Base-by-base conservation (phyloP, 2,113 vertebrate species). In the Phycodurus eques region DNA sequence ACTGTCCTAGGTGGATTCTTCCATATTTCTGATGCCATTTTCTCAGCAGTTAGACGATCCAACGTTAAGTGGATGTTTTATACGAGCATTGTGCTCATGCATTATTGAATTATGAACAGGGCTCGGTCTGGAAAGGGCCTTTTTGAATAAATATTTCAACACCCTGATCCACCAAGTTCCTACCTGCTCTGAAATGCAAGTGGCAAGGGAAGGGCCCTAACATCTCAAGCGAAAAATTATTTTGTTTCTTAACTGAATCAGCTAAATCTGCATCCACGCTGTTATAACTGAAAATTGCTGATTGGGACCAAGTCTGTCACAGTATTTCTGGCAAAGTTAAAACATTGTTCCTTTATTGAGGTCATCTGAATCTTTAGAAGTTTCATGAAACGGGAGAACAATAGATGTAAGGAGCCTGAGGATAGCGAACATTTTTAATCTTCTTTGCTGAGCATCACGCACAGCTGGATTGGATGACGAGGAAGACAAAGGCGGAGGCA, bases 101-200 rank as follows among this genome's bases (percentile, higher is more conserved):
- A 90, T 91, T 89, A 90, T 91, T 90, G 80, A 91, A 80, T 74
- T 75, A 87, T 80, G 85, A 87, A 85, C 87, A 78, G 70, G 73
- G 79, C 85, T 84, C 69, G 67, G 83, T 80, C 79, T 71, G 86
- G 81, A 87, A 89, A 90, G 75, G 49, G 84, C 79, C 79, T 83
- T 88, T 84, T 83, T 83, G 39, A 81, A 91, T 92, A 74, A 91
- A 92, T 90, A 90, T 91, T 92, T 91, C 78, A 92, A 63, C 57
- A 78, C 74, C 68, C 75, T 74, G 80, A 88, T 86, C 85, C 76
- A 85, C 76, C 81, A 81, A 83, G 87, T 87, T 87, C 79, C 80
- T 79, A 85, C 88, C 79, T 87, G 74, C 74, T 77, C 79, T 77
- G 76, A 72, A 80, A 83, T 79, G 78, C 84, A 84, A 68, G 67